Evolutionary conservation across 2,113 vertebrate species (phyloP).

Genomic region (Anarhynchus alexandrinus): DNA sequence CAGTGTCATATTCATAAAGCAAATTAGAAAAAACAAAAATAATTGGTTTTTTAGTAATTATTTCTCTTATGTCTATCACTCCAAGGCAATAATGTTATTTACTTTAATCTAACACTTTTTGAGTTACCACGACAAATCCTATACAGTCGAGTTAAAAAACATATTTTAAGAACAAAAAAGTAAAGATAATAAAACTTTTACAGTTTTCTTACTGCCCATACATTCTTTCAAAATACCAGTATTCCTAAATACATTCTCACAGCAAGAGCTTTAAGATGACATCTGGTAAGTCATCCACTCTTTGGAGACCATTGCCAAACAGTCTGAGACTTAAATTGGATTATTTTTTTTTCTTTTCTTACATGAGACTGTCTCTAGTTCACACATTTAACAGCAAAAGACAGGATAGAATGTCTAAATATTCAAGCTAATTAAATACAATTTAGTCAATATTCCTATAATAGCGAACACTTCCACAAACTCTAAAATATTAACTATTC

Average conservation of each 20-base stretch:
- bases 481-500: not conserved
- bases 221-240: not conserved
- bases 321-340: not conserved
- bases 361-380: not conserved
- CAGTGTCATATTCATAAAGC: not conserved
- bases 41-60: not conserved
- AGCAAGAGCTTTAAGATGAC: not conserved
- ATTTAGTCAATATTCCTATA: not conserved
- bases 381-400: not conserved
- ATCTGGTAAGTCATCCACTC: not conserved
- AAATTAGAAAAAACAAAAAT: not conserved
- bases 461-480: not conserved
- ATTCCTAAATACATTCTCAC: not conserved
- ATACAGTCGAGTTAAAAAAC: not conserved
- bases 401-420: not conserved
- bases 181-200: not conserved
- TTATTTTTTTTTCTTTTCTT: not conserved
- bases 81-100: not conserved
- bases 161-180: not conserved
- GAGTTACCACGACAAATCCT: not conserved
- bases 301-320: not conserved
- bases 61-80: not conserved
- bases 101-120: not conserved
- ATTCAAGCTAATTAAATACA: not conserved
- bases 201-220: not conserved